Evolutionary conservation across 1,140 invertebrate species (phyloP), one percentile per base, ranked within the genome.

Genomic region (Listronotus oregonensis): DNA sequence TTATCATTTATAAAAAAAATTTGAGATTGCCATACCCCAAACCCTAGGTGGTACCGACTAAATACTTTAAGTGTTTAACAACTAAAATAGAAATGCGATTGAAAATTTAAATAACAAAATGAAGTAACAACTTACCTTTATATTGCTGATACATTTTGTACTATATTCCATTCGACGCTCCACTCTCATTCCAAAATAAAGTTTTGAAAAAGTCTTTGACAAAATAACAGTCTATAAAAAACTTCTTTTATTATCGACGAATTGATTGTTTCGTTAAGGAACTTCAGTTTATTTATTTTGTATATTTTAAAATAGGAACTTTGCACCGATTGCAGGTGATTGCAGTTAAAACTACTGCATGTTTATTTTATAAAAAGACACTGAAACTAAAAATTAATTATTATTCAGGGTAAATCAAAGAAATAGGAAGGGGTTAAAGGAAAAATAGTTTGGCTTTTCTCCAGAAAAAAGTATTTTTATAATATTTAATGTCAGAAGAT

Each of bases 301-400:
- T 58, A 46, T 32, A 46, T 6, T 21, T 21, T 44, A 62, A 52
- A 42, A 52, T 62, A 62, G 59, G 59, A 62, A 64, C 51, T 17
- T 43, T 31, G 32, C 39, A 62, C 59, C 59, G 59, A 44, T 58
- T 46, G 2, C 2, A 18, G 43, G 32, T 0, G 18, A 27, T 18
- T 2, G 12, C 12, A 21, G 47, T 50, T 6, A 18, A 50, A 10
- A 37, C 47, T 27, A 27, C 21, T 27, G 21, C 21, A 27, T 27
- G 1, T 27, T 27, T 27, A 27, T n/a, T n/a, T n/a, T n/a, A 27
- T 27, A 27, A 27, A 27, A 27, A 27, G 5, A 27, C 5, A 27
- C 21, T 27, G 21, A 27, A 27, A 27, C 21, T 27, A 27, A 27
- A 27, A 27, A 27, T 27, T 27, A 27, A 3, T 27, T 27, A 27